phyloP scores from a whole-genome alignment of 2,888 invertebrate species.

The Ichneumoninae sp. region DNA sequence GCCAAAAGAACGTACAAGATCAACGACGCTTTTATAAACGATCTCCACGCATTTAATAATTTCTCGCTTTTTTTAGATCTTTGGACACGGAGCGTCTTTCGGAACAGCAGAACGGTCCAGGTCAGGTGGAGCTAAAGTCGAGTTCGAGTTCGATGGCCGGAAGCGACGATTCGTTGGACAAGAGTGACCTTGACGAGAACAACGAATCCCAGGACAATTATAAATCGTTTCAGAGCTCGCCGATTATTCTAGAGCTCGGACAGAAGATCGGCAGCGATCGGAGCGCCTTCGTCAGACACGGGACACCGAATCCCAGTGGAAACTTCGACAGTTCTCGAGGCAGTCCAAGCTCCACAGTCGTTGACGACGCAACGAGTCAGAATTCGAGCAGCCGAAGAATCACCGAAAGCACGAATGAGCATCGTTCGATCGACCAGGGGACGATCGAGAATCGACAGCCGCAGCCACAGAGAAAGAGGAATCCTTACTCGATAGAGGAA shows the following conservation, averaged over 20 bases:
- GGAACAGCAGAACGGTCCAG: constrained; percentile 77
- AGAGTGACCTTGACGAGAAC: constrained; percentile 84
- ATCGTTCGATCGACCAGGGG: constrained; percentile 45
- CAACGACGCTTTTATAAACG: constrained; percentile 38
- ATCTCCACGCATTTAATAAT: background rate
- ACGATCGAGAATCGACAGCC: constrained; percentile 69
- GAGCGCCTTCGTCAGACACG: constrained; percentile 80
- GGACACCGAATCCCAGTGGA: constrained; percentile 71
- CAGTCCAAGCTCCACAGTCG: constrained; percentile 69
- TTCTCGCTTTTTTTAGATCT: constrained; percentile 70
- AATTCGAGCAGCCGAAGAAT: constrained; percentile 50
- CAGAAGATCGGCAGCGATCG: constrained; percentile 80
- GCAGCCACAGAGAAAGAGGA: constrained; percentile 87
- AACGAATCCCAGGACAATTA: constrained; percentile 78
- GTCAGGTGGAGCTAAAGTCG: constrained; percentile 83
- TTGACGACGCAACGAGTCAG: constrained; percentile 64
- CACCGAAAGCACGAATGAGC: constrained; percentile 61
- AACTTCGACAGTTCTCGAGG: constrained; percentile 71
- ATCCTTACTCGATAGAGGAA: constrained; percentile 95
- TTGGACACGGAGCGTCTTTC: constrained; percentile 79
- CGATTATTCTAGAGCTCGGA: constrained; percentile 78
- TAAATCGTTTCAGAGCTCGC: constrained; percentile 79
- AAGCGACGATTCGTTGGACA: constrained; percentile 87
- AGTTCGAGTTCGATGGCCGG: constrained; percentile 86
- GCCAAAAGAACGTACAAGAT: background rate